A percentile compares a stretch with the other conserved stretches of the same genome.
These are phyloP conservation scores for Corynorhinus townsendii DNA, from an alignment of 2,113 vertebrate species.

Conservation along the genomic window DNA sequence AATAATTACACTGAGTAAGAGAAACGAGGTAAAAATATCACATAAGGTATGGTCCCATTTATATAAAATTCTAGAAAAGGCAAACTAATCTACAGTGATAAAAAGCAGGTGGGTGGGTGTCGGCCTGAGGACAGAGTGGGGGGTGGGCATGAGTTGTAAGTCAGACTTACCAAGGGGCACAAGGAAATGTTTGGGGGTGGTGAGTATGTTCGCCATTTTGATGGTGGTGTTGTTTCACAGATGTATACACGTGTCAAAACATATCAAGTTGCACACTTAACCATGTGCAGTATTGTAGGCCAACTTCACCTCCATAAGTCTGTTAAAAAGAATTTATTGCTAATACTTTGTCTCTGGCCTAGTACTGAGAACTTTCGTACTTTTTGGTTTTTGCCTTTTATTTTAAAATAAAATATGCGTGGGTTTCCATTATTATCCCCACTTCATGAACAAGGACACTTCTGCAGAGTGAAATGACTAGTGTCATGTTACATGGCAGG, in stretches of 20 bases:
- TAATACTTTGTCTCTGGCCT: not conserved
- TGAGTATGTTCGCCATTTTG: not conserved
- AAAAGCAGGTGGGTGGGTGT: not conserved
- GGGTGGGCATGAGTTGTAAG: not conserved
- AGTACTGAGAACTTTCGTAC: not conserved
- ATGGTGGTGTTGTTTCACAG: not conserved
- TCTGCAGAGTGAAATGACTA: not conserved
- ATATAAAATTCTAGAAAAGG: conserved; percentile 11
- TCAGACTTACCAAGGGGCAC: not conserved
- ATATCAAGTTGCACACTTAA: not conserved
- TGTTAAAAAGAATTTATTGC: conserved; percentile 8
- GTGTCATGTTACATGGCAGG: not conserved
- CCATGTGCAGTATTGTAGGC: not conserved
- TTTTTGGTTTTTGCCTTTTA: not conserved
- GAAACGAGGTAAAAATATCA: conserved; percentile 21
- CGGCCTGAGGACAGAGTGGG: not conserved
- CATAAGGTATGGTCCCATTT: conserved; percentile 1
- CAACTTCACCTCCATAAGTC: not conserved
- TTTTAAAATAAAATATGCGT: not conserved
- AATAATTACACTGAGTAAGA: conserved; percentile 35
- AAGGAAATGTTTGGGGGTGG: not conserved
- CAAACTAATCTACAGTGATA: not conserved
- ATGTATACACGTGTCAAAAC: not conserved
- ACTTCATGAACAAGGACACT: not conserved
- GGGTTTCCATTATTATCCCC: not conserved